These are phyloP conservation scores for Drosophila crucigera DNA, from an alignment of 2,888 invertebrate genomes.

Conservation along the genomic window DNA sequence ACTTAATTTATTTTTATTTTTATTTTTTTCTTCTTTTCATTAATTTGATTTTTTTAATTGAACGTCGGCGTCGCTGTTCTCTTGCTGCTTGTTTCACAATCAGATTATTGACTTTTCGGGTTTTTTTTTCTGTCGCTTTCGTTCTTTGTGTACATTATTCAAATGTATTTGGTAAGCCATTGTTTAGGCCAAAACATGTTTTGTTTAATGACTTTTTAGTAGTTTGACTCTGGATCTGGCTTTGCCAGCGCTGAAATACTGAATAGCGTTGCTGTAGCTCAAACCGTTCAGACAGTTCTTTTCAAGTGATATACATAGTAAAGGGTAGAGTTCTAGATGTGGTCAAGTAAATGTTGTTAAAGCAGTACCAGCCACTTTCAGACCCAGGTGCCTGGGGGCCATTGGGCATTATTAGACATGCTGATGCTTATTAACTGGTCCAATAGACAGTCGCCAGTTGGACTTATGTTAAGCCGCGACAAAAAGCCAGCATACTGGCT, in stretches of 20 bases:
- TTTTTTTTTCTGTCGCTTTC: conserved; percentile 41
- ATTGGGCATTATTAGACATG: conserved; percentile 33
- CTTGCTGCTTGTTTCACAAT: conserved; percentile 57
- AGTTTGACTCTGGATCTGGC: conserved; percentile 49
- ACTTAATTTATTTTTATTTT: conserved; percentile 72
- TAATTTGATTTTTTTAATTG: conserved; percentile 75
- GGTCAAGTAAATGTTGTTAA: conserved; percentile 48
- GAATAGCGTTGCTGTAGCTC: background rate
- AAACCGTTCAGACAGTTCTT: conserved; percentile 9
- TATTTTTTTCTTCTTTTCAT: conserved; percentile 50
- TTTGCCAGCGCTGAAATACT: conserved; percentile 9
- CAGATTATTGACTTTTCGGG: conserved; percentile 75
- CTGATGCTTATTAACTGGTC: conserved; percentile 68
- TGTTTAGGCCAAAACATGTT: conserved; percentile 77
- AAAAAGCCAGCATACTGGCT: conserved; percentile 15
- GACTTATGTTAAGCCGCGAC: conserved; percentile 28
- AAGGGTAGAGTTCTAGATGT: conserved; percentile 2
- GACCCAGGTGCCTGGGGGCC: conserved; percentile 24
- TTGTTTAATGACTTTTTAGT: conserved; percentile 75
- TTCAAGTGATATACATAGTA: conserved; percentile 11
- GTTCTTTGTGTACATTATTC: conserved; percentile 66
- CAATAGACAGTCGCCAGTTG: conserved; percentile 35
- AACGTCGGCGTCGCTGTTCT: conserved; percentile 45
- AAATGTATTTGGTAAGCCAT: conserved; percentile 67
- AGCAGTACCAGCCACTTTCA: conserved; percentile 36